These are phyloP conservation scores for Linnaemya vulpina DNA, from an alignment of 2,888 invertebrate species.

Conservation along the genomic window DNA sequence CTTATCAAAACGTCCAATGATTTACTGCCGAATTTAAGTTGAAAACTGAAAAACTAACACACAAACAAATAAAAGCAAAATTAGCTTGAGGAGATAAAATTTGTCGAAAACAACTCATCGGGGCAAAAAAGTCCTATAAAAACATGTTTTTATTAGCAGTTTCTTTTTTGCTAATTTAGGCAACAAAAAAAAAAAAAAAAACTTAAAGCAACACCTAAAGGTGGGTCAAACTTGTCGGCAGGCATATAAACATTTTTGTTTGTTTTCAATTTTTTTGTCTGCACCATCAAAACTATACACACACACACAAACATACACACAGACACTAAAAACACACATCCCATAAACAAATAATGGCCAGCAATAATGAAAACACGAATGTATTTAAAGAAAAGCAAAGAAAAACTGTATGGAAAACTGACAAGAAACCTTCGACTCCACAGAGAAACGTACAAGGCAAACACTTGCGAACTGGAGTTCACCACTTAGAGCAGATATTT, in stretches of 20 bases:
- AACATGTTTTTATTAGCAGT: neutral
- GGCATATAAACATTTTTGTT: slow-evolving; percentile 26
- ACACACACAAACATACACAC: too few species aligned
- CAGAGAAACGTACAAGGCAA: too few species aligned
- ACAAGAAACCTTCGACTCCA: slow-evolving; percentile 27
- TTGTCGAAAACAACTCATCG: neutral
- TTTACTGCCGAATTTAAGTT: slow-evolving; percentile 47
- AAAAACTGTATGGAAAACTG: neutral
- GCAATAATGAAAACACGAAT: neutral
- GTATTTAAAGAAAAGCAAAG: neutral
- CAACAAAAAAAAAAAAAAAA: too few species aligned
- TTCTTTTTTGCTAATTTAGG: slow-evolving; percentile 33
- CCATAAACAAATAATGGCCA: slow-evolving; percentile 33
- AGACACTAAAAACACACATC: neutral
- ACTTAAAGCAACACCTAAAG: slow-evolving; percentile 51
- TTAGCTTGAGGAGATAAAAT: slow-evolving; percentile 13
- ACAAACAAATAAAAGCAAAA: neutral
- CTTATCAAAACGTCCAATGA: slow-evolving; percentile 65
- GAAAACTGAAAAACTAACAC: neutral
- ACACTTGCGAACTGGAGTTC: slow-evolving; percentile 7
- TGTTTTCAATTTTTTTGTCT: slow-evolving; percentile 20
- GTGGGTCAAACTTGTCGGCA: slow-evolving; percentile 61
- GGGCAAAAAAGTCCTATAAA: neutral
- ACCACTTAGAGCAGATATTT: slow-evolving; percentile 36
- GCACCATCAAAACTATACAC: slow-evolving; percentile 4